Conservation (phyloP, 1,140 invertebrate genomes). For the Oreohelix idahoensis region DNA sequence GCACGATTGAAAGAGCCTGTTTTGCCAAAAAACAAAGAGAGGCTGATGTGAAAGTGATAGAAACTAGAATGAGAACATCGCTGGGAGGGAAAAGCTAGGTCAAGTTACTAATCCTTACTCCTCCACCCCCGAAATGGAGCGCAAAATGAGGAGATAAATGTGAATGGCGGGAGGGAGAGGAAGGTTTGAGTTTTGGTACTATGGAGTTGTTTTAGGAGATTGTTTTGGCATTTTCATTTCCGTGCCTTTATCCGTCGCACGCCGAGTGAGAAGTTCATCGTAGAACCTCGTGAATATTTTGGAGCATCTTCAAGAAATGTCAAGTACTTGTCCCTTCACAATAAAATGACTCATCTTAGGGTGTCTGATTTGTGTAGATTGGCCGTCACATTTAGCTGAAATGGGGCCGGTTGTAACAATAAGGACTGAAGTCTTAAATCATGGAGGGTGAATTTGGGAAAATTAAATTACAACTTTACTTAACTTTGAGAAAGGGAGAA, state of each 20-base stretch:
- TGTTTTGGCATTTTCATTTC: slow-evolving; percentile 33
- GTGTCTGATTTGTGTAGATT: neutral
- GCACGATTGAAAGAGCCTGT: neutral
- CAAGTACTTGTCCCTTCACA: neutral
- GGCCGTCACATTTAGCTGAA: no score
- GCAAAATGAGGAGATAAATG: neutral
- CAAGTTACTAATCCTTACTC: neutral
- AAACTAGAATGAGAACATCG: neutral
- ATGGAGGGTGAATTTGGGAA: no score
- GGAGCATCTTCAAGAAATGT: neutral
- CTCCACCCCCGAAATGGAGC: neutral
- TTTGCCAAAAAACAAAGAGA: neutral
- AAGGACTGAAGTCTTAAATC: no score
- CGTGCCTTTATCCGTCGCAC: neutral
- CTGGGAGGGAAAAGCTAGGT: neutral
- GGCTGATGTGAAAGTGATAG: neutral
- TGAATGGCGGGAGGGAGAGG: neutral
- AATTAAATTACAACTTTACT: no score
- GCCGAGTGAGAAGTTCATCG: neutral
- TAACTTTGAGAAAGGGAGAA: no score
- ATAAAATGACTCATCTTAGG: neutral
- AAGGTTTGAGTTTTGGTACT: neutral
- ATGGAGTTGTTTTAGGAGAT: slow-evolving; percentile 20
- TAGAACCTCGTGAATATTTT: neutral
- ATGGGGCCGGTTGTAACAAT: no score